Evolutionary conservation across 2,797 vertebrate genomes (phyloP).

Genomic region (Okamejei kenojei): DNA sequence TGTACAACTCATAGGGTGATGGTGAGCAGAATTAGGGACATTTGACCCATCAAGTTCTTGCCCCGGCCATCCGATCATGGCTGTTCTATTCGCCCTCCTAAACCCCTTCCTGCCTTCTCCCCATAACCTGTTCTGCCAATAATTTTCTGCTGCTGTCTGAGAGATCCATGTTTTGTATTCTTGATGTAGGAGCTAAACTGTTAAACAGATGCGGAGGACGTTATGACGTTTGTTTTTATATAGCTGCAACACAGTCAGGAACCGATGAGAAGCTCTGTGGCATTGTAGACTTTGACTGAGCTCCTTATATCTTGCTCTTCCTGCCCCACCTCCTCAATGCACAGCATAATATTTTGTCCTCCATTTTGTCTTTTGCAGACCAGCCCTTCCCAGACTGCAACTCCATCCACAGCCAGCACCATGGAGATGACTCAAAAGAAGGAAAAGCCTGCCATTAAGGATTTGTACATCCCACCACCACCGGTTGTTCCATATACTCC

Average conservation of each 20-base stretch:
- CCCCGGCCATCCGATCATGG: too few species aligned
- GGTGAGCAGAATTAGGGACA: too few species aligned
- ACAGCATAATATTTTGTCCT: not conserved
- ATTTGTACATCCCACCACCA: conserved; percentile 80
- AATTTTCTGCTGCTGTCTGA: not conserved
- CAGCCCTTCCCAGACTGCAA: conserved; percentile 49
- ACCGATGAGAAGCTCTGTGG: not conserved
- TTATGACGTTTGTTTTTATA: not conserved
- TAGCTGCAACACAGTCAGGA: not conserved
- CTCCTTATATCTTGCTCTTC: not conserved
- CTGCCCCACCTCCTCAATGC: not conserved
- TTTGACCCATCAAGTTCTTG: too few species aligned
- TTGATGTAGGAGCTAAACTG: not conserved
- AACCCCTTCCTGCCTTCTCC: too few species aligned
- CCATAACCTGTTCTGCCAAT: not conserved
- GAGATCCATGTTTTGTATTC: not conserved
- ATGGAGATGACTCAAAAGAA: conserved; percentile 62
- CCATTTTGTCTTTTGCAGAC: conserved; percentile 55
- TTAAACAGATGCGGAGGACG: conserved; percentile 1
- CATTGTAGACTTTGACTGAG: not conserved
- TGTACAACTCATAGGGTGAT: too few species aligned
- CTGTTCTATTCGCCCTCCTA: too few species aligned
- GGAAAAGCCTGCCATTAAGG: conserved; percentile 73
- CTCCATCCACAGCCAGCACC: conserved; percentile 57
- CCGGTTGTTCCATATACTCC: conserved; percentile 74